Conservation (phyloP, 1,140 invertebrate genomes). For the Calliphora vicina region DNA sequence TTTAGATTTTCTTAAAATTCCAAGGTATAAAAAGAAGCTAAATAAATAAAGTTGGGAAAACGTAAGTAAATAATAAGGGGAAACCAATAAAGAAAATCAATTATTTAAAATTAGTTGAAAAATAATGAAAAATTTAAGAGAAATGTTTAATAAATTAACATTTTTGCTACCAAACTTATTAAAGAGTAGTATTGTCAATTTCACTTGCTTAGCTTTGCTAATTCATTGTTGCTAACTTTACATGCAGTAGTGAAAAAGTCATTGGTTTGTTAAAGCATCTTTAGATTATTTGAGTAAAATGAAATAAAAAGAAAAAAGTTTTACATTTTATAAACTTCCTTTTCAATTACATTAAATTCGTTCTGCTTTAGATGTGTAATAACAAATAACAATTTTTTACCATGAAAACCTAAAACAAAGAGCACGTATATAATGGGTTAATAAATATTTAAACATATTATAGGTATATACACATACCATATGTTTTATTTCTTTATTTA, state of each 20-base stretch:
- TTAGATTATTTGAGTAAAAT: no score
- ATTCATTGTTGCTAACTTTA: no score
- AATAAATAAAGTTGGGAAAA: not conserved
- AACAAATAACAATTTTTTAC: not conserved
- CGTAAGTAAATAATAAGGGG: not conserved
- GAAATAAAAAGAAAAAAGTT: no score
- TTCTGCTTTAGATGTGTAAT: not conserved
- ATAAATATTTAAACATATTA: conserved; percentile 40
- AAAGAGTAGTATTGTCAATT: no score
- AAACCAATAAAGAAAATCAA: conserved; percentile 5
- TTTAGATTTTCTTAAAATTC: conserved; percentile 10
- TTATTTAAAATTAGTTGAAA: not conserved
- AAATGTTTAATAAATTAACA: no score
- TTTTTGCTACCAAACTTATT: no score
- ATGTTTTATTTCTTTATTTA: not conserved
- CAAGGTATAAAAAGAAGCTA: not conserved
- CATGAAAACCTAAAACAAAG: not conserved
- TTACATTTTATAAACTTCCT: not conserved
- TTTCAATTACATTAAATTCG: conserved; percentile 10
- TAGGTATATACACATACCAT: not conserved
- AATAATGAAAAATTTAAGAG: not conserved
- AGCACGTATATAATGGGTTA: conserved; percentile 36
- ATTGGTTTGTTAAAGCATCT: no score
- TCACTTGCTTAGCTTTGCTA: no score
- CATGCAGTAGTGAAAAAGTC: no score